Base-by-base conservation (phyloP, 2,797 vertebrate genomes). In the Lacerta bilineata region DNA sequence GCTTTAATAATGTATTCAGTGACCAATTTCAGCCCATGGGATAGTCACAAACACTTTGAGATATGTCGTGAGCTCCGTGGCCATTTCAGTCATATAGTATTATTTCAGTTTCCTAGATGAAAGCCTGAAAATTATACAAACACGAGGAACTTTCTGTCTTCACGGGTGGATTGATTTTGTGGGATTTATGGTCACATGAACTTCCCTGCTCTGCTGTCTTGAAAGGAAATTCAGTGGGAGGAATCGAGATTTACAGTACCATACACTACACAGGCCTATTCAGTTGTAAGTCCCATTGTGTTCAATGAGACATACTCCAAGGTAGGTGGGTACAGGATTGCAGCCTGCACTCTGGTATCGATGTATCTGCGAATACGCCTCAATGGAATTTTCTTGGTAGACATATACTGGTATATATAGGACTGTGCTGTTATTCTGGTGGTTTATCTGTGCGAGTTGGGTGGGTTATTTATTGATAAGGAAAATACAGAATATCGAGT, bases 61-160 rank as follows among this genome's bases (percentile, higher is more conserved):
- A 72, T 85, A 74, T 80, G 36, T 74, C 29, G 46, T 27, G 66
- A 27, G 8, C 43, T 33, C 10, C 18, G 3, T 64, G 39, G 36
- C 81, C 43, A 71, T 20, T 39, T 89, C n/a, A 85, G 20, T 27
- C 33, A 43, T 79, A 80, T 88, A 1, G 15, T 55, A 83, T 29
- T 80, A 90, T 82, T 87, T 76, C 80, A 74, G 69, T 29, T 84
- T 79, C 55, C 41, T 64, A 84, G 77, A 33, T 74, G 13, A 41
- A 43, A n/a, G 82, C 87, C 61, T 68, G 68, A 46, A 80, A 85
- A 39, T 33, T 77, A 5, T 7, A 83, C 75, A 75, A 20, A 76
- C 8, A 64, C 13, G 59, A 76, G 23, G 46, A 85, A 64, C 18
- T 39, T 39, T 9, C 43, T 2, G 20, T 50, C 23, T 84, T 29